phyloP scores from a whole-genome alignment of 2,888 invertebrate species.

The Leuctra nigra region DNA sequence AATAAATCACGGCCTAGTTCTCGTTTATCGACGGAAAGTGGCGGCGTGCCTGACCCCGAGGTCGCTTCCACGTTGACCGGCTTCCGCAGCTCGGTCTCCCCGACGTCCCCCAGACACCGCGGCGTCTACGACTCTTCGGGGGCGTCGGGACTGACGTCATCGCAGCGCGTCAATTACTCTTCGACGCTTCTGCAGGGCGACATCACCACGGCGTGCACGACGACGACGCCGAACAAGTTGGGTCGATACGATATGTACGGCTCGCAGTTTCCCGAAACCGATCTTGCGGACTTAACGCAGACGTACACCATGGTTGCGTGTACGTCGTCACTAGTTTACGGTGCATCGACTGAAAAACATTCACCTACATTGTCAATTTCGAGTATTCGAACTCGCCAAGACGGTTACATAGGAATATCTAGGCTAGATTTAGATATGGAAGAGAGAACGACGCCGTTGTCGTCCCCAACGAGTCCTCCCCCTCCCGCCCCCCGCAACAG shows the following conservation, averaged over 20 bases:
- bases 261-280: conserved; percentile 19
- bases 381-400: conserved; percentile 56
- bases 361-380: conserved; percentile 58
- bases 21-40: conserved; percentile 55
- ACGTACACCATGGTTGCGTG: conserved; percentile 45
- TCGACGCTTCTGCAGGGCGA: conserved; percentile 10
- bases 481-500: conserved; percentile 74
- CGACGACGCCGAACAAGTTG: conserved; percentile 6
- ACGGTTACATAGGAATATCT: conserved; percentile 48
- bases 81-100: conserved; percentile 19
- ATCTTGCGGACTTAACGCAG: conserved; percentile 35
- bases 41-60: conserved; percentile 55
- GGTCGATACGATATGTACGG: conserved; percentile 16
- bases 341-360: conserved; percentile 38
- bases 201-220: conserved; percentile 6
- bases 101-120: conserved; percentile 24
- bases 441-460: conserved; percentile 29
- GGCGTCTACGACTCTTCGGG: conserved; percentile 45
- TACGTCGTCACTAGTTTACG: conserved; percentile 47
- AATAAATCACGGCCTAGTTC: conserved; percentile 51
- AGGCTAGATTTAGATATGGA: conserved; percentile 23
- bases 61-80: conserved; percentile 39
- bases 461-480: conserved; percentile 64
- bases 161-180: conserved; percentile 39
- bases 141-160: conserved; percentile 41